phyloP scores from a whole-genome alignment of 2,888 invertebrate species.

The Lasioglossum marginatum region DNA sequence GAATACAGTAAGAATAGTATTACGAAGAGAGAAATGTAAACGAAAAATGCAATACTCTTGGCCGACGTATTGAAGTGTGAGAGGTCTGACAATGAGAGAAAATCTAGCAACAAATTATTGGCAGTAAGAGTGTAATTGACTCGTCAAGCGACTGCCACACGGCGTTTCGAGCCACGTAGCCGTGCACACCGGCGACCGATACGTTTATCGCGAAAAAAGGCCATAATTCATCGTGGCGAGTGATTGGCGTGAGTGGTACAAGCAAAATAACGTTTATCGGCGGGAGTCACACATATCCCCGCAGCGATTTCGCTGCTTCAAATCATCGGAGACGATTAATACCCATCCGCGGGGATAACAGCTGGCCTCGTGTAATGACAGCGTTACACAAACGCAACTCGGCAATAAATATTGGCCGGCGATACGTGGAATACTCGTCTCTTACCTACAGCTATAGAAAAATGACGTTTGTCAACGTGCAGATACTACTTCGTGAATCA shows the following conservation, averaged over 20 bases:
- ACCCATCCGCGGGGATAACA: constrained; percentile 57
- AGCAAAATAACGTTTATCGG: constrained; percentile 50
- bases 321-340: constrained; percentile 67
- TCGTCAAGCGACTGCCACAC: constrained; percentile 21
- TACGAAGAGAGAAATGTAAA: too few relatives aligned
- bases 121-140: constrained; percentile 44
- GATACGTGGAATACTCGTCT: background rate
- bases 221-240: constrained; percentile 32
- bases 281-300: constrained; percentile 42
- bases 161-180: constrained; percentile 8
- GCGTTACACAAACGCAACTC: constrained; percentile 54
- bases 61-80: background rate
- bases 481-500: background rate
- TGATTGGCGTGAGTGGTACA: constrained; percentile 32
- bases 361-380: constrained; percentile 55
- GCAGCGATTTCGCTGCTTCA: constrained; percentile 51
- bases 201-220: constrained; percentile 32
- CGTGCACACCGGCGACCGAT: constrained; percentile 20
- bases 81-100: background rate
- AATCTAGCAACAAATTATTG: constrained; percentile 2
- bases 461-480: background rate
- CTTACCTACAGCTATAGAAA: background rate
- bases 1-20: too few relatives aligned
- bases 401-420: constrained; percentile 76
- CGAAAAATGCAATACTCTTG: background rate